Conservation (phyloP, 2,888 invertebrate species). For the Serripes groenlandicus region DNA sequence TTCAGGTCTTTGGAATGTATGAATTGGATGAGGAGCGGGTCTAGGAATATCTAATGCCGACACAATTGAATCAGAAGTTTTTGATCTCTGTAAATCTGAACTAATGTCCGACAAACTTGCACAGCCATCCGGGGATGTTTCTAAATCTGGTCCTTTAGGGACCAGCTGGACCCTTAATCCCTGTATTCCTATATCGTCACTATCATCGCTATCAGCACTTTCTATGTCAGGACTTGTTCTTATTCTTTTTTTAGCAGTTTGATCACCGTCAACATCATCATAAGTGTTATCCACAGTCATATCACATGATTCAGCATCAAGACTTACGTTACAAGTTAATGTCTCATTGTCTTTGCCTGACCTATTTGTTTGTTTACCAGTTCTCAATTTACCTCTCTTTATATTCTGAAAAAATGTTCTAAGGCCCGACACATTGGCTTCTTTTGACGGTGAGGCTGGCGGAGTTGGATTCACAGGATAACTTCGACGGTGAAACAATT, state of each 20-base stretch:
- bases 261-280: constrained; percentile 31
- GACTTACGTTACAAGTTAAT: background rate
- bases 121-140: background rate
- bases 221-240: constrained; percentile 57
- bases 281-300: background rate
- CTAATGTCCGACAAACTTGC: background rate
- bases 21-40: constrained; percentile 51
- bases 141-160: constrained; percentile 1
- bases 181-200: constrained; percentile 2
- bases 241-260: constrained; percentile 34
- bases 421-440: constrained; percentile 46
- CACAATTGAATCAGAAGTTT: background rate
- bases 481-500: constrained; percentile 61
- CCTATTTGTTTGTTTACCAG: background rate
- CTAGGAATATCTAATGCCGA: background rate
- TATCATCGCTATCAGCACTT: constrained; percentile 2
- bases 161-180: constrained; percentile 33
- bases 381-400: constrained; percentile 36
- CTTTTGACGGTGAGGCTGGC: constrained; percentile 50
- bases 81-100: constrained; percentile 8
- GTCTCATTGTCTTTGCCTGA: background rate
- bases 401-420: constrained; percentile 64
- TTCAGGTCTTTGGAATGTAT: constrained; percentile 60
- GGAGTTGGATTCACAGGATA: constrained; percentile 49
- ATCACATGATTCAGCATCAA: background rate